phyloP scores from a whole-genome alignment of 64 coral and sea anemone species.

The Actinia equina region DNA sequence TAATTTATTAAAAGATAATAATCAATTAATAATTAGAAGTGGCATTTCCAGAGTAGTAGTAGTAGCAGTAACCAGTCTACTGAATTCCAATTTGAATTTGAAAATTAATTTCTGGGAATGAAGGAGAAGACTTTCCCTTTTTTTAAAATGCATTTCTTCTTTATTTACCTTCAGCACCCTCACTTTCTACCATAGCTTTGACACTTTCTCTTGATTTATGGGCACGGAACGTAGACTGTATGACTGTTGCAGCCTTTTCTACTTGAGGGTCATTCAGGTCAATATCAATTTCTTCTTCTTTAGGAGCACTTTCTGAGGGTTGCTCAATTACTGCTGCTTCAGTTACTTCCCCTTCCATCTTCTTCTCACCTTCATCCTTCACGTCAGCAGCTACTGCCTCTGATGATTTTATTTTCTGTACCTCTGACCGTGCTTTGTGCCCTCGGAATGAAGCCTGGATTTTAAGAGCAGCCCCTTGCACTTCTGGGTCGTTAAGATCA shows the following conservation, averaged over 20 bases:
- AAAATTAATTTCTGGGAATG: no score
- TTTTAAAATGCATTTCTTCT: not conserved
- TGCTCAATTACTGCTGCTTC: not conserved
- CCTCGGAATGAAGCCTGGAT: slow-evolving; percentile 96
- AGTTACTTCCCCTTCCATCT: not conserved
- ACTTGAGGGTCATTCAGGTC: slow-evolving; percentile 59
- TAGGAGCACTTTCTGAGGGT: not conserved
- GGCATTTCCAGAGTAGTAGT: no score
- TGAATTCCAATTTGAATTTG: no score
- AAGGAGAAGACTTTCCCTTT: no score
- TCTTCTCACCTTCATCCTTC: not conserved
- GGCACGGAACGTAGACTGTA: slow-evolving; percentile 67
- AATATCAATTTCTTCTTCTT: slow-evolving; percentile 57
- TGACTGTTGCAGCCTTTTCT: slow-evolving; percentile 59
- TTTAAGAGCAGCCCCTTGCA: slow-evolving; percentile 83
- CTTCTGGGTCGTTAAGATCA: slow-evolving; percentile 71
- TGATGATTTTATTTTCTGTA: slow-evolving; percentile 52
- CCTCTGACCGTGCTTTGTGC: slow-evolving; percentile 74
- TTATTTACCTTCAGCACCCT: slow-evolving; percentile 1
- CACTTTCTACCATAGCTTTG: slow-evolving; percentile 32
- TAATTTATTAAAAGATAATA: no score
- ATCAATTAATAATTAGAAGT: no score
- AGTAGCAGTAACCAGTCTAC: no score
- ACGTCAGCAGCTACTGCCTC: slow-evolving; percentile 29
- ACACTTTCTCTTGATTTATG: slow-evolving; percentile 67